Evolutionary conservation across 2,888 invertebrate genomes (phyloP), one percentile per base, ranked within the genome.

Genomic region (Thalpophila matura): DNA sequence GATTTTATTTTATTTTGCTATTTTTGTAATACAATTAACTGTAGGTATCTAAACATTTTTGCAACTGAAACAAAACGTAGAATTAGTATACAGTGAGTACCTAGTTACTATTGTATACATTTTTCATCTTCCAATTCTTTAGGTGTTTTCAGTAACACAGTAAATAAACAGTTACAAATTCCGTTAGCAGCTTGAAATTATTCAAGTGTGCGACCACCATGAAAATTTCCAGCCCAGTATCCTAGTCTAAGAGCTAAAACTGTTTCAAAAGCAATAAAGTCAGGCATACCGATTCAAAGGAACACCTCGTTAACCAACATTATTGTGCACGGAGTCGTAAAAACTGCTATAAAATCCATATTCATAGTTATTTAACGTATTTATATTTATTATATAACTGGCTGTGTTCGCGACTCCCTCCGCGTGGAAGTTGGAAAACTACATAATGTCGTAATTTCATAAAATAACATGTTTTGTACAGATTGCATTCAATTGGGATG

Each of bases 231-330:
- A 73, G 47, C 7, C 33, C 27, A 56, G 38, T 31, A 33, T 51
- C 29, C 64, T n/a, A 55, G 22, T 46, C 20, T 64, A 43, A 47
- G 47, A 26, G 33, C 74, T 58, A 45, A 57, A 69, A 73, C 42
- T 43, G 55, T 74, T 74, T 53, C 29, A 29, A 60, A 62, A 62
- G 67, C 62, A 18, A 72, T 74, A 72, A 76, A 76, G n/a, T 42
- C 45, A 55, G 38, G 55, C 58, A 37, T 35, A 31, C 29, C 61
- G 50, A 65, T 72, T 72, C 72, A 60, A 42, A 55, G 27, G 20
- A 49, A 53, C 58, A 27, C 18, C 45, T 22, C 35, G 59, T 73
- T 59, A 53, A 51, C 74, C 51, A 55, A 74, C 37, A 60, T 47
- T 29, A 67, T 66, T 53, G 66, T 69, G 51, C 55, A 47, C 22